phyloP scores from a whole-genome alignment of 2,888 invertebrate species.

The Toxonevra muliebris region DNA sequence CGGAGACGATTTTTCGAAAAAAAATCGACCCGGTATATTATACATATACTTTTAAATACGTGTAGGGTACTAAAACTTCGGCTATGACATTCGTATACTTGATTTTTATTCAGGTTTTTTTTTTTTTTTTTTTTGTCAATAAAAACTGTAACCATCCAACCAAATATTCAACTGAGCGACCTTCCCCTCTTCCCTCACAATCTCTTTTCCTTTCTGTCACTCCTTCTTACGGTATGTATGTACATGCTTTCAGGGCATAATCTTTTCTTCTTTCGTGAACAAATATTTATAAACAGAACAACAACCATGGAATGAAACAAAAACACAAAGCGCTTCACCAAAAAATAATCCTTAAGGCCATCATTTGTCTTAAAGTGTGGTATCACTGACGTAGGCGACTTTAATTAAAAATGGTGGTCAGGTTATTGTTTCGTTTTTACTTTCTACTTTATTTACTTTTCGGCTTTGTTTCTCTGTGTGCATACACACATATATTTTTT shows the following conservation, averaged over 20 bases:
- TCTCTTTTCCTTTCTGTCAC: not conserved
- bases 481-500: not conserved
- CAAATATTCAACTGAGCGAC: no score
- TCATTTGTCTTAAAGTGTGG: slow-evolving; percentile 23
- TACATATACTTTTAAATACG: no score
- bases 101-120: no score
- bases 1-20: no score
- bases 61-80: no score
- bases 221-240: not conserved
- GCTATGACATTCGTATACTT: no score
- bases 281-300: slow-evolving; percentile 3
- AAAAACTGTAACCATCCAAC: no score
- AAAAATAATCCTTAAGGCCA: slow-evolving; percentile 12
- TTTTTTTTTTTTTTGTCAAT: no score
- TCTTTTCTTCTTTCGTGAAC: not conserved
- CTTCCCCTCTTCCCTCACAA: not conserved
- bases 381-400: slow-evolving; percentile 26
- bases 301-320: slow-evolving; percentile 1
- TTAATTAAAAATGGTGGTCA: slow-evolving; percentile 30
- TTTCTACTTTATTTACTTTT: not conserved
- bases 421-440: slow-evolving; percentile 13
- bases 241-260: not conserved
- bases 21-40: no score
- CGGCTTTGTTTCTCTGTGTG: not conserved
- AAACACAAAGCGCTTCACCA: not conserved